Percentiles rank a stretch among this genome's conserved stretches.
Conservation (phyloP, 2,888 invertebrate genomes). For the Neoaliturus tenellus region DNA sequence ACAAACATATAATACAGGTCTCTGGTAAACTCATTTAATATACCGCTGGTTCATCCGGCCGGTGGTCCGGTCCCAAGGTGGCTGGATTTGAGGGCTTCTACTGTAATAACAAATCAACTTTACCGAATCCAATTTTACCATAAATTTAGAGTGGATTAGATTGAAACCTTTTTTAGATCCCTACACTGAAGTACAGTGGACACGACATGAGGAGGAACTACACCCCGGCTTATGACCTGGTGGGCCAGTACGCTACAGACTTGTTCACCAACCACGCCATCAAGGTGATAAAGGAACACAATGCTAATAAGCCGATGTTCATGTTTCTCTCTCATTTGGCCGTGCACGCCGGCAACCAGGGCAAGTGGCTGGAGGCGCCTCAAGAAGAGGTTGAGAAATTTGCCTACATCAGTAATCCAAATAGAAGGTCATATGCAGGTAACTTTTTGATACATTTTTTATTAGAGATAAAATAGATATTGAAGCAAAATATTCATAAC, state of each 20-base stretch:
- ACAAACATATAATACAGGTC: no score
- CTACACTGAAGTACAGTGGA: slow-evolving; percentile 65
- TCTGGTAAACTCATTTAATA: no score
- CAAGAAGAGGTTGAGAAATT: slow-evolving; percentile 81
- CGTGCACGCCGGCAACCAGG: slow-evolving; percentile 74
- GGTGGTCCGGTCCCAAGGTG: no score
- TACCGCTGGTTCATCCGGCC: no score
- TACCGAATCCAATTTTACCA: no score
- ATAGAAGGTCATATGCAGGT: slow-evolving; percentile 86
- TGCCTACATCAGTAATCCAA: slow-evolving; percentile 80
- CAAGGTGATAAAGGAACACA: slow-evolving; percentile 71
- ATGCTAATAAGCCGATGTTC: slow-evolving; percentile 72
- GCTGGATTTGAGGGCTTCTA: no score
- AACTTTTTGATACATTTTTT: slow-evolving; percentile 53
- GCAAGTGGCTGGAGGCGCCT: slow-evolving; percentile 73
- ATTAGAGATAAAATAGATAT: no score
- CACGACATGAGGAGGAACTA: slow-evolving; percentile 72
- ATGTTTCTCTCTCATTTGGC: slow-evolving; percentile 75
- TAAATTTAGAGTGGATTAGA: no score
- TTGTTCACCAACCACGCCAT: slow-evolving; percentile 73
- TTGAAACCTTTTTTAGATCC: not conserved
- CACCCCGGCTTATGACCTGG: slow-evolving; percentile 69
- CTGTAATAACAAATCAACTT: no score
- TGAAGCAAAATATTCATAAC: no score
- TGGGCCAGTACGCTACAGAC: slow-evolving; percentile 73